Conservation (phyloP, 2,888 invertebrate genomes). For the Bhutanitis thaidina region DNA sequence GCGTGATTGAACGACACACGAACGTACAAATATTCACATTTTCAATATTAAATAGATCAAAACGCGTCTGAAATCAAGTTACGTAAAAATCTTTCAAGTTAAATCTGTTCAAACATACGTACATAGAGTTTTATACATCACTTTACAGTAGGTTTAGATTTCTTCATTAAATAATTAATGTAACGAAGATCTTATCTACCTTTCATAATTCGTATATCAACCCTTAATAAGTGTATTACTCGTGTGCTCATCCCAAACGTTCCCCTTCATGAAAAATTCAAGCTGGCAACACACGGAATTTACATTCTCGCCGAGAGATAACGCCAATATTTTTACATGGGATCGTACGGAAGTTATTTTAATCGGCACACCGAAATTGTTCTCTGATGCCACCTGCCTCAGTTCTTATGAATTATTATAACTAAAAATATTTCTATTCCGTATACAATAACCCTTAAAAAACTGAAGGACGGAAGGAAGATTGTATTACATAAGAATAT, state of each 20-base stretch:
- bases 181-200: background rate
- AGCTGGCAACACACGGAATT: conserved; percentile 1
- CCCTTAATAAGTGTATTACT: background rate
- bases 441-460: background rate
- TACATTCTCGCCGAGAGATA: conserved; percentile 11
- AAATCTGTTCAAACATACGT: too few species aligned
- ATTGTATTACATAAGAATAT: too few species aligned
- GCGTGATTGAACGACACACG: too few species aligned
- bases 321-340: conserved; percentile 5
- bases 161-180: background rate
- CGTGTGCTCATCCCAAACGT: background rate
- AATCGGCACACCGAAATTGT: background rate
- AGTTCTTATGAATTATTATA: background rate
- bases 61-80: too few species aligned
- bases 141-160: background rate
- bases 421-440: background rate
- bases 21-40: too few species aligned
- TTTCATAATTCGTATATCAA: conserved; percentile 7
- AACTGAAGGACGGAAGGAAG: too few species aligned
- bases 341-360: background rate
- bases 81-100: too few species aligned
- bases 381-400: background rate
- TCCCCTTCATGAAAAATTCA: conserved; percentile 17
- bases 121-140: too few species aligned
- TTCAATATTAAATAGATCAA: too few species aligned